Conservation (phyloP, 2,113 vertebrate genomes). For the Cervus canadensis region DNA sequence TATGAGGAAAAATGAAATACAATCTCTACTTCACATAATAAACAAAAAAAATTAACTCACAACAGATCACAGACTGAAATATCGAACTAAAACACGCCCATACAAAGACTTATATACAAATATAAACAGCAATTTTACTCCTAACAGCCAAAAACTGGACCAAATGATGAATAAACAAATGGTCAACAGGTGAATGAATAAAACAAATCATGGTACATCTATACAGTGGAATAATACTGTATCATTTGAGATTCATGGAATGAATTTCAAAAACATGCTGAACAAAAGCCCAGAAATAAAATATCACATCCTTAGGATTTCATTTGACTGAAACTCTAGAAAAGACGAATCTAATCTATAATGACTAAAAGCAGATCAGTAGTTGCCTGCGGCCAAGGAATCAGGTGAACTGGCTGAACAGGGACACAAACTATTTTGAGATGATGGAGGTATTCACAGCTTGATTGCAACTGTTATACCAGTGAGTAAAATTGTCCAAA, state of each 20-base stretch:
- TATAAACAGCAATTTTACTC: not conserved
- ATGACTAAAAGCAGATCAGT: not conserved
- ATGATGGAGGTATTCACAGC: not conserved
- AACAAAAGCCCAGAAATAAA: not conserved
- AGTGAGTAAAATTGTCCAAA: not conserved
- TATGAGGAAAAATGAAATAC: not conserved
- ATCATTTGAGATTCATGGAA: not conserved
- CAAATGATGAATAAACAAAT: not conserved
- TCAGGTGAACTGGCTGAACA: not conserved
- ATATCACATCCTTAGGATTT: not conserved
- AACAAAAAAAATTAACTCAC: constrained; percentile 4
- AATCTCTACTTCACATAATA: not conserved
- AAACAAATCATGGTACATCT: not conserved
- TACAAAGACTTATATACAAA: not conserved
- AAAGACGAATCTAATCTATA: not conserved
- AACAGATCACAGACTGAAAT: not conserved
- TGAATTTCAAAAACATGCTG: not conserved
- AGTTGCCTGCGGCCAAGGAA: not conserved
- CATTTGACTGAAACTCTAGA: not conserved
- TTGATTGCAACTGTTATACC: not conserved
- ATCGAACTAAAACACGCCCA: not conserved
- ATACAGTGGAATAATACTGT: not conserved
- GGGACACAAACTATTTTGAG: not conserved
- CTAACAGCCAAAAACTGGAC: not conserved
- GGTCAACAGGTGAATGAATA: not conserved